These are phyloP conservation scores for Chaetodon auriga DNA, from an alignment of 2,113 vertebrate genomes.

Conservation along the genomic window DNA sequence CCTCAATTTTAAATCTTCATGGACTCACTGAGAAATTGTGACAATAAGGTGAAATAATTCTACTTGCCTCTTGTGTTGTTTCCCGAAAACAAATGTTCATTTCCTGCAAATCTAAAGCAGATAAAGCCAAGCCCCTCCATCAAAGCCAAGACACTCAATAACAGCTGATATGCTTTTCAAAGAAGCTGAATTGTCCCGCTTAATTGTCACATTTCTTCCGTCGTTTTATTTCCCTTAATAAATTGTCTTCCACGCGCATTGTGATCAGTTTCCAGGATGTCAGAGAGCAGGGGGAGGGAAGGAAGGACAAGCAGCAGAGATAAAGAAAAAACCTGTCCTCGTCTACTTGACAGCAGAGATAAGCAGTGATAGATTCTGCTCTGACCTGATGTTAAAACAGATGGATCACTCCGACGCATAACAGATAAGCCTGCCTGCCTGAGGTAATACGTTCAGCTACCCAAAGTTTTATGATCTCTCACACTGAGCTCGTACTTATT, in stretches of 20 bases:
- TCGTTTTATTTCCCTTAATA: constrained; percentile 24
- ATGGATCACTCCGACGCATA: constrained; percentile 63
- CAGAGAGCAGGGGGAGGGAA: constrained; percentile 17
- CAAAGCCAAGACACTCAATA: background rate
- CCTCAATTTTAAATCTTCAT: background rate
- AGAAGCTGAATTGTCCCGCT: background rate
- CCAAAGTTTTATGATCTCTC: constrained; percentile 45
- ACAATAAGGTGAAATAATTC: background rate
- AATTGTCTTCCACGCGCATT: constrained; percentile 3
- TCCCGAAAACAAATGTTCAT: constrained; percentile 11
- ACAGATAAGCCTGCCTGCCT: constrained; percentile 69
- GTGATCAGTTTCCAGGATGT: constrained; percentile 56
- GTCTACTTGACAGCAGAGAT: constrained; percentile 73
- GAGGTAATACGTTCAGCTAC: constrained; percentile 59
- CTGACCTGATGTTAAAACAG: constrained; percentile 72
- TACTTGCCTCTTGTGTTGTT: background rate
- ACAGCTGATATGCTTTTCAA: background rate
- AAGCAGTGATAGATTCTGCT: constrained; percentile 70
- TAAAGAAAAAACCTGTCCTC: constrained; percentile 52
- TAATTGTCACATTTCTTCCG: constrained; percentile 2
- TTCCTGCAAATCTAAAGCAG: constrained; percentile 17
- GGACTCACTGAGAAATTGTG: background rate
- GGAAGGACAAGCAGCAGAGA: constrained; percentile 43
- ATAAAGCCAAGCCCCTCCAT: background rate
- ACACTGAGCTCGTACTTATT: constrained; percentile 37